Conservation (phyloP, 2,797 vertebrate species). For the Sarcophilus harrisii region DNA sequence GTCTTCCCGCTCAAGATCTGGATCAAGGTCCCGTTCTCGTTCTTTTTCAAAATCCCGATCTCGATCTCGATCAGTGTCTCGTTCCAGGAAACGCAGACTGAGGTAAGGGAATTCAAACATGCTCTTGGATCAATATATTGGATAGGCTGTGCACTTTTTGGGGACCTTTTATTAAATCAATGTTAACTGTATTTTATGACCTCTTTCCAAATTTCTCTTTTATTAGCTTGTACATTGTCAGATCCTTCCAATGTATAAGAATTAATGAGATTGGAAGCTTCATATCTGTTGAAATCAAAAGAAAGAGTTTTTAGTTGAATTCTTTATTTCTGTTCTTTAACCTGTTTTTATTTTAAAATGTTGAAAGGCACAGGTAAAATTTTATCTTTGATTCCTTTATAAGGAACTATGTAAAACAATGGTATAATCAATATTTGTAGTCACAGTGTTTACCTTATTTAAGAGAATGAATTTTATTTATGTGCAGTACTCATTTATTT, state of each 20-base stretch:
- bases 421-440: conserved; percentile 3
- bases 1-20: conserved; percentile 92
- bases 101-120: conserved; percentile 86
- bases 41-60: conserved; percentile 95
- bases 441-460: conserved; percentile 22
- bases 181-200: background rate
- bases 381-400: conserved; percentile 41
- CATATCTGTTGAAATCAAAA: background rate
- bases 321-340: conserved; percentile 49
- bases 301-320: conserved; percentile 46
- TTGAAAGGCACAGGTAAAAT: conserved; percentile 56
- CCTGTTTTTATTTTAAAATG: conserved; percentile 56
- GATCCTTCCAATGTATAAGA: background rate
- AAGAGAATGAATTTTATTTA: conserved; percentile 35
- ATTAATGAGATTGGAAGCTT: background rate
- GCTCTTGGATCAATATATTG: background rate
- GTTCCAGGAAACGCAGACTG: conserved; percentile 94
- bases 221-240: background rate
- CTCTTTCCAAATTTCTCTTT: background rate
- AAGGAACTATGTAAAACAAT: conserved; percentile 48
- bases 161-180: conserved; percentile 22
- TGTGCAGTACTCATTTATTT: conserved; percentile 25
- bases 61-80: conserved; percentile 93
- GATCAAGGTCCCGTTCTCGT: conserved; percentile 91
- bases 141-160: background rate